Base-by-base conservation (phyloP, 2,113 vertebrate species). In the Noturus placidus region DNA sequence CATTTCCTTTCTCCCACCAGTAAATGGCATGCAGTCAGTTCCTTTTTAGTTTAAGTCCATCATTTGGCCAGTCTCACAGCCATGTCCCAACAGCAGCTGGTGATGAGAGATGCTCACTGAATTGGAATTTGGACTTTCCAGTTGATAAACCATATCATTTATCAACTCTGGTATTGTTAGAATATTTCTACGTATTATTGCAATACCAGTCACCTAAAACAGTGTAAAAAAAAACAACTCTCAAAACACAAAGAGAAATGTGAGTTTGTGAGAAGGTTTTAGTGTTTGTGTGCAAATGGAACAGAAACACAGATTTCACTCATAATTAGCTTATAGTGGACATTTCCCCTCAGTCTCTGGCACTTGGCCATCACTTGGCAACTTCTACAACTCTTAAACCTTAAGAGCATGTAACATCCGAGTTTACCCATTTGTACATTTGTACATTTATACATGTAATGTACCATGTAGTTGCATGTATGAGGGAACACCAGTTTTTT, bases 21-120 rank as follows among this genome's bases (percentile, higher is more conserved):
- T 61, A 65, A 90, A 89, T 84, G 86, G 88, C 85, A 83, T 88
- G 88, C 7, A 35, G 74, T 88, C 69, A n/a, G 63, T 88, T 89
- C 82, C 82, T 63, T 80, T 61, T 72, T 76, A 69, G 78, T 82
- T 88, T 85, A 89, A 86, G 67, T 86, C 86, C 77, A 87, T 90
- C 81, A 74, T 86, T 65, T 87, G 22, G 38, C 70, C 78, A 52
- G 56, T 63, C 78, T 79, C 86, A 69, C 56, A 69, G 14, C 59
- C 63, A 4, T 86, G 61, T 42, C 59, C 78, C 81, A 81, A 52
- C 20, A 67, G 85, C 87, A 84, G 87, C 87, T 88, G 87, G 54
- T 83, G 67, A 59, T 83, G 69, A 82, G 57, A 5, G 27, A 69
- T 13, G 70, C 84, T 42, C 59, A 76, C 25, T 46, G 19, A 83